Conservation (phyloP, 2,797 vertebrate genomes). For the Clarias platycephalus region DNA sequence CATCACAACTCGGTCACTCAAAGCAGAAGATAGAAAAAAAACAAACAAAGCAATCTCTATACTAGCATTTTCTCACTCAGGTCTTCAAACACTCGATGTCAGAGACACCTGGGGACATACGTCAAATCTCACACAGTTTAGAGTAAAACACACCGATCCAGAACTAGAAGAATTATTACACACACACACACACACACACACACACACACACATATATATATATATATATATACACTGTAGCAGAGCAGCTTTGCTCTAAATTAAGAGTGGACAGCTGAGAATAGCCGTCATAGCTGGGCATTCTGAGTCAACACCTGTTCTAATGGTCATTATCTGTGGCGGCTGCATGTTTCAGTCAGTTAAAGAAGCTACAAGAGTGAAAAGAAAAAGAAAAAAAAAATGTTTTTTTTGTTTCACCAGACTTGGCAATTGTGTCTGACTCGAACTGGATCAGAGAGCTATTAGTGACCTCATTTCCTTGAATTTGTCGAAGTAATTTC, state of each 20-base stretch:
- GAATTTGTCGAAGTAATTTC: not conserved
- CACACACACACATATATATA: not conserved
- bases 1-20: slow-evolving; percentile 85
- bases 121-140: slow-evolving; percentile 40
- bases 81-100: slow-evolving; percentile 52
- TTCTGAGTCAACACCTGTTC: slow-evolving; percentile 5
- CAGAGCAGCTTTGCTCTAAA: slow-evolving; percentile 13
- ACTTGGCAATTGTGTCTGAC: not conserved
- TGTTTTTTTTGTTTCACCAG: not conserved
- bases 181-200: not conserved
- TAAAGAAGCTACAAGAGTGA: not conserved
- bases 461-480: not conserved
- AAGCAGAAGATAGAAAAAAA: slow-evolving; percentile 52
- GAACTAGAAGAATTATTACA: slow-evolving; percentile 11
- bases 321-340: not conserved
- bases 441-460: not conserved
- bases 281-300: slow-evolving; percentile 5
- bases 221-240: not conserved
- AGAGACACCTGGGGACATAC: slow-evolving; percentile 28
- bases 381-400: not conserved
- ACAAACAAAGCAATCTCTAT: slow-evolving; percentile 68
- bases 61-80: slow-evolving; percentile 73
- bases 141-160: slow-evolving; percentile 34
- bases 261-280: slow-evolving; percentile 24
- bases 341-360: not conserved